These are phyloP conservation scores for Silurus lanzhouensis DNA, from an alignment of 2,797 vertebrate genomes.

Conservation along the genomic window DNA sequence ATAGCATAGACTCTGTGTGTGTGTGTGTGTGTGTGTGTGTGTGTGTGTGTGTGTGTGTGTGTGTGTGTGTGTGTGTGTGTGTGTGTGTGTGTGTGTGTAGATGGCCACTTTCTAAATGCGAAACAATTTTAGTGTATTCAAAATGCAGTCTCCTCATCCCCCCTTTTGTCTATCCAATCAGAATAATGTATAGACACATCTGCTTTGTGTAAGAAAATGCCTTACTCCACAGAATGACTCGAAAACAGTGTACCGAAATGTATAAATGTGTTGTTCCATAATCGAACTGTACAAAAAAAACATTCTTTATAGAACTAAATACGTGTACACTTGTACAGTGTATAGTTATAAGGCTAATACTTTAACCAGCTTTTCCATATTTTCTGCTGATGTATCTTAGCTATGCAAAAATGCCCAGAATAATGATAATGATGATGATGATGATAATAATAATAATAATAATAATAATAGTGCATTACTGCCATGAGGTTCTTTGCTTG, in stretches of 20 bases:
- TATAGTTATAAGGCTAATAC: slow-evolving; percentile 24
- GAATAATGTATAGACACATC: background rate
- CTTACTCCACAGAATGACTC: slow-evolving; percentile 10
- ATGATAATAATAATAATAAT: background rate
- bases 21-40: background rate
- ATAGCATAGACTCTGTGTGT: background rate
- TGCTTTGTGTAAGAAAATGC: slow-evolving; percentile 18
- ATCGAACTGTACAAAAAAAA: background rate
- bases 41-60: background rate
- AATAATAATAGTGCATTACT: slow-evolving; percentile 3
- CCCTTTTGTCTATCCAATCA: background rate
- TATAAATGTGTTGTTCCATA: slow-evolving; percentile 11
- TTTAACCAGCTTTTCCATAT: background rate
- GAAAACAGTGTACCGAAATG: background rate
- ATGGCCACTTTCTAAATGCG: background rate
- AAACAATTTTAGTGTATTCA: background rate
- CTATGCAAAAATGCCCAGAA: slow-evolving; percentile 16
- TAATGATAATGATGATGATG: background rate
- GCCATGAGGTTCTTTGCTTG: slow-evolving; percentile 5
- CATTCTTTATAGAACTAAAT: slow-evolving; percentile 11
- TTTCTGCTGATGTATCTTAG: slow-evolving; percentile 21
- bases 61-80: background rate
- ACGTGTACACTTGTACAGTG: slow-evolving; percentile 27
- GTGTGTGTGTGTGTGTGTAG: background rate
- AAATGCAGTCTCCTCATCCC: background rate